A percentile compares a stretch with the other conserved stretches of the same genome.
phyloP scores from a whole-genome alignment of 2,888 invertebrate species.

The Arge pagana region DNA sequence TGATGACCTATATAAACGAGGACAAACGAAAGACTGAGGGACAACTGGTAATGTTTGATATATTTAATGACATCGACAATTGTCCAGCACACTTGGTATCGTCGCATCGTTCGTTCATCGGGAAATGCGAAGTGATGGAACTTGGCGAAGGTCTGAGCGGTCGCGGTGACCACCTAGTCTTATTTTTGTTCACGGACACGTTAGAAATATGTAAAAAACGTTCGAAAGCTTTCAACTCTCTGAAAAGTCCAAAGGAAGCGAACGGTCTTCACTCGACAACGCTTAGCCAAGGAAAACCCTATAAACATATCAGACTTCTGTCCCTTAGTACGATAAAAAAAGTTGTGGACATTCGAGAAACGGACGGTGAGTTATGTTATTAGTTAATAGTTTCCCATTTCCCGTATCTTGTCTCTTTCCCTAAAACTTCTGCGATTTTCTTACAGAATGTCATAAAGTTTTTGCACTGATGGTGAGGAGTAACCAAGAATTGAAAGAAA shows the following conservation, averaged over 20 bases:
- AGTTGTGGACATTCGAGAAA: constrained; percentile 88
- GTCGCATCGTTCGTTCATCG: constrained; percentile 88
- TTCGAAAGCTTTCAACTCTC: constrained; percentile 74
- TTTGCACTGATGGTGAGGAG: constrained; percentile 89
- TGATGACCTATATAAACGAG: constrained; percentile 96
- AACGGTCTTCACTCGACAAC: constrained; percentile 65
- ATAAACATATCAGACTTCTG: constrained; percentile 89
- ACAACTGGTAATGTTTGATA: constrained; percentile 94
- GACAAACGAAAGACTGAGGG: constrained; percentile 96
- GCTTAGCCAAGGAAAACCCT: constrained; percentile 77
- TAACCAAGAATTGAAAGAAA: constrained; percentile 84
- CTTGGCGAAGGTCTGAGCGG: constrained; percentile 82
- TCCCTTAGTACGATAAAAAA: constrained; percentile 87
- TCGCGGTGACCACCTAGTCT: constrained; percentile 82
- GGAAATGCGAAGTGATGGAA: constrained; percentile 87
- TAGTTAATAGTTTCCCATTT: constrained; percentile 1
- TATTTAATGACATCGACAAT: constrained; percentile 97
- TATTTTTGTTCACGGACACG: constrained; percentile 94
- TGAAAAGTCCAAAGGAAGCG: constrained; percentile 70
- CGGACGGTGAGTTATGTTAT: constrained; percentile 66
- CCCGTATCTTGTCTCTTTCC: background rate
- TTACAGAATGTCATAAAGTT: constrained; percentile 82
- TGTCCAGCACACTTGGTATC: constrained; percentile 94
- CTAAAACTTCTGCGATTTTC: constrained; percentile 12
- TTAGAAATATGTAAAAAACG: constrained; percentile 90